These are phyloP conservation scores for Anoura caudifer DNA, from an alignment of 2,113 vertebrate genomes.

Conservation along the genomic window DNA sequence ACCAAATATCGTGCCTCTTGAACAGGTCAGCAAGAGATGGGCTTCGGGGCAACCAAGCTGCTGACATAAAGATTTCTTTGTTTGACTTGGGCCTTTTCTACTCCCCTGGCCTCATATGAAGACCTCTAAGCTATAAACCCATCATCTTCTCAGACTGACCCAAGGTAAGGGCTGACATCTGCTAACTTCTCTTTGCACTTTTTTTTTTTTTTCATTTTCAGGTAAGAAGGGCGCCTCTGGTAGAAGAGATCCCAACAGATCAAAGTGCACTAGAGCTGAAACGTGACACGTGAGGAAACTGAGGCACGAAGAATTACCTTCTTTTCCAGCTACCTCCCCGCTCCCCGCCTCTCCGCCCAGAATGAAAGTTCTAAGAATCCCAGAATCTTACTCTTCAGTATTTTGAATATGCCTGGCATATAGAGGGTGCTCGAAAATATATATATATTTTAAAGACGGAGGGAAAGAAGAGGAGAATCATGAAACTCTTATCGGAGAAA, in stretches of 20 bases:
- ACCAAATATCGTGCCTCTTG: neutral
- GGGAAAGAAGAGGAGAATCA: neutral
- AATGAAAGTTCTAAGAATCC: neutral
- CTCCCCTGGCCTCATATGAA: neutral
- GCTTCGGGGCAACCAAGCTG: neutral
- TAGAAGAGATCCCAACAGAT: neutral
- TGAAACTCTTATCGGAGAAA: neutral
- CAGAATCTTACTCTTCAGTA: neutral
- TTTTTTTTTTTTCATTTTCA: neutral
- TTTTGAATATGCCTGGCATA: neutral
- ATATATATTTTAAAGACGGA: neutral
- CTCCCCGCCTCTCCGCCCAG: neutral
- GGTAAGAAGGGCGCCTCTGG: neutral
- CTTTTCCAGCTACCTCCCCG: neutral
- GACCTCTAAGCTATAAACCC: neutral
- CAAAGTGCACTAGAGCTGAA: neutral
- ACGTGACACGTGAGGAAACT: neutral
- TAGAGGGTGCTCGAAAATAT: neutral
- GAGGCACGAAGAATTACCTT: neutral
- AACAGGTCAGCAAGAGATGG: neutral
- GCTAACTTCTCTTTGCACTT: neutral
- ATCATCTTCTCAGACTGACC: neutral
- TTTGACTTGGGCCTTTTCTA: neutral
- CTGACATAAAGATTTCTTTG: neutral
- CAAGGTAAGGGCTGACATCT: neutral